Evolutionary conservation across 2,888 invertebrate species (phyloP).

Genomic region (Stegophylla sp.): DNA sequence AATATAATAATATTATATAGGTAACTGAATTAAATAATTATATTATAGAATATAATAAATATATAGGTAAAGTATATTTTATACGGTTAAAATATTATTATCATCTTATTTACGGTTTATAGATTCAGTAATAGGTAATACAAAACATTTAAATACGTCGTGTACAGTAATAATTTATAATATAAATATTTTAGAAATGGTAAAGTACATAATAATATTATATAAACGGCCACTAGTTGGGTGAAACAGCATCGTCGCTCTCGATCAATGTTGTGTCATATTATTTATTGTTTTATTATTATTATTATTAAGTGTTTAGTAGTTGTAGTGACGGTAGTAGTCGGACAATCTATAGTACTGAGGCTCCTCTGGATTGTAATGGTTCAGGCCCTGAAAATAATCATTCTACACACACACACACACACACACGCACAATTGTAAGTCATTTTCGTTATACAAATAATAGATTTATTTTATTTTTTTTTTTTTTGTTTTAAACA

Average conservation of each 20-base stretch:
- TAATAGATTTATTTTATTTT: not conserved
- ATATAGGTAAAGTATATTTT: conserved; percentile 44
- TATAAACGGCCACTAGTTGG: conserved; percentile 37
- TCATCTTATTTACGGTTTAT: not conserved
- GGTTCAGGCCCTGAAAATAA: conserved; percentile 53
- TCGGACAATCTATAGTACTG: conserved; percentile 46
- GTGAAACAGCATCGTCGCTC: conserved; percentile 15
- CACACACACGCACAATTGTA: not conserved
- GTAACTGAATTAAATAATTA: not conserved
- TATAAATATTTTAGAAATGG: conserved; percentile 18
- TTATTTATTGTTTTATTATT: too few species aligned
- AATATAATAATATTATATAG: conserved; percentile 20
- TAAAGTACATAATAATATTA: conserved; percentile 24
- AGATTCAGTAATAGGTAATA: conserved; percentile 16
- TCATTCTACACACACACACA: conserved; percentile 13
- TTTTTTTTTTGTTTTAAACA: not conserved
- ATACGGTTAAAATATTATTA: too few species aligned
- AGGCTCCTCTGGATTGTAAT: conserved; percentile 34
- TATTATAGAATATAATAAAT: conserved; percentile 7
- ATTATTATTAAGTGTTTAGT: conserved; percentile 25
- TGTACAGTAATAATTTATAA: conserved; percentile 21
- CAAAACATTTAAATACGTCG: conserved; percentile 25
- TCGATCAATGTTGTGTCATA: conserved; percentile 6
- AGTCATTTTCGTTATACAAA: not conserved
- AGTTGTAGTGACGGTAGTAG: conserved; percentile 48